phyloP scores from a whole-genome alignment of 2,113 vertebrate species.

The Scopus umbretta region DNA sequence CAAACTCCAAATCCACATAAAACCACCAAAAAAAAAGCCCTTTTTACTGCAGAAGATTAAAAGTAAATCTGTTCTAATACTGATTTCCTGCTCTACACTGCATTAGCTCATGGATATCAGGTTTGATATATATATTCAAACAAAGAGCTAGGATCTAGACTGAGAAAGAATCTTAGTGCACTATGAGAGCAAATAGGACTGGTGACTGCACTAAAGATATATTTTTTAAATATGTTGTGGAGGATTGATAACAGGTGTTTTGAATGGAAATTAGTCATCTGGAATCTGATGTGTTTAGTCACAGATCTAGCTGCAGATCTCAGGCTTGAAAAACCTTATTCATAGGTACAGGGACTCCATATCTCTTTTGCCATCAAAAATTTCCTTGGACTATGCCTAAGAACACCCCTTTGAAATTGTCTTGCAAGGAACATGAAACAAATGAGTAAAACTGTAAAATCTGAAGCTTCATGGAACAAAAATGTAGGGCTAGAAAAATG shows the following conservation, averaged over 20 bases:
- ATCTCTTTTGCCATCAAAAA: not conserved
- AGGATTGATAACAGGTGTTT: not conserved
- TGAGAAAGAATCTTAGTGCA: not conserved
- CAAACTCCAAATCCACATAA: not conserved
- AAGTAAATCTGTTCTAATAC: not conserved
- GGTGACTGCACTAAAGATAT: not conserved
- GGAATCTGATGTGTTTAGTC: not conserved
- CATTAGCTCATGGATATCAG: not conserved
- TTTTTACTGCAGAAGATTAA: not conserved
- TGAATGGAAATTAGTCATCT: not conserved
- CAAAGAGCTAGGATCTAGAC: not conserved
- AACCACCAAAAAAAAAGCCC: not conserved
- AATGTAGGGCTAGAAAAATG: rapidly evolving
- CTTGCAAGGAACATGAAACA: not conserved
- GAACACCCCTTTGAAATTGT: not conserved
- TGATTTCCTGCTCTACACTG: not conserved
- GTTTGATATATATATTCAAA: not conserved
- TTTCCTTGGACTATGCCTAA: not conserved
- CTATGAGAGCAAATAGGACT: not conserved
- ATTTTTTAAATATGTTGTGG: not conserved
- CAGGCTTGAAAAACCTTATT: not conserved
- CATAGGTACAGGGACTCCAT: not conserved
- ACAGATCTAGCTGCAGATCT: not conserved
- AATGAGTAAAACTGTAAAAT: not conserved
- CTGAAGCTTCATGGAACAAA: not conserved